phyloP scores from a whole-genome alignment of 2,797 vertebrate genomes.

The Aulostomus chinensis region DNA sequence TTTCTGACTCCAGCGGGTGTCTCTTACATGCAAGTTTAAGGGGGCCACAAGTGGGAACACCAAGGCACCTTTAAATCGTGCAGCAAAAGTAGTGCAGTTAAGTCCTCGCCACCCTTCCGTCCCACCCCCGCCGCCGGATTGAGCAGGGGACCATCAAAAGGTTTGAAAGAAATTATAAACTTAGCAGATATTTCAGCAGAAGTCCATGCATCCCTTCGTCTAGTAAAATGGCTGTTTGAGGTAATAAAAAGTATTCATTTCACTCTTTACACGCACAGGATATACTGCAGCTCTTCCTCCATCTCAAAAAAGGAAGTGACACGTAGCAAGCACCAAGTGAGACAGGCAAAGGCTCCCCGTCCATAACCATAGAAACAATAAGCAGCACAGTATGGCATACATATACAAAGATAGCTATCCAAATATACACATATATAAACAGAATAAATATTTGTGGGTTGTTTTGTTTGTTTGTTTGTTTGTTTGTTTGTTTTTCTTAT shows the following conservation, averaged over 20 bases:
- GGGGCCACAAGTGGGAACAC: slow-evolving; percentile 75
- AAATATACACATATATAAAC: slow-evolving; percentile 89
- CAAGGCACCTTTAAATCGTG: slow-evolving; percentile 84
- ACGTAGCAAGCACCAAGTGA: slow-evolving; percentile 80
- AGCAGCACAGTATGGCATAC: slow-evolving; percentile 77
- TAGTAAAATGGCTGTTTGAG: slow-evolving; percentile 76
- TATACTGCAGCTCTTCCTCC: slow-evolving; percentile 54
- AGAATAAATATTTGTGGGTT: slow-evolving; percentile 81
- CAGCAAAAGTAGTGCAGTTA: slow-evolving; percentile 79
- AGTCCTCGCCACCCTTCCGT: slow-evolving; percentile 40
- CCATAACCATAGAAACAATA: slow-evolving; percentile 68
- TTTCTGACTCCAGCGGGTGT: slow-evolving; percentile 82
- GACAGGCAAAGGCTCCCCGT: slow-evolving; percentile 65
- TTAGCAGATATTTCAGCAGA: slow-evolving; percentile 64
- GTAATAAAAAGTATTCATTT: slow-evolving; percentile 75
- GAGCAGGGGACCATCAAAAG: slow-evolving; percentile 50
- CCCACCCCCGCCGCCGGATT: slow-evolving; percentile 44
- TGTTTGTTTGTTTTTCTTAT: slow-evolving; percentile 34
- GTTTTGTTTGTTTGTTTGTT: no score
- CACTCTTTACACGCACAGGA: slow-evolving; percentile 70
- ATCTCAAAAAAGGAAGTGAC: slow-evolving; percentile 70
- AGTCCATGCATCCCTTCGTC: slow-evolving; percentile 75
- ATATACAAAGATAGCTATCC: slow-evolving; percentile 83
- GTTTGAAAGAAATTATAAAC: slow-evolving; percentile 53
- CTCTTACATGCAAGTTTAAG: slow-evolving; percentile 83